Evolutionary conservation across 92 coral and sea anemone species (phyloP).

Genomic region (Galaxea fascicularis): DNA sequence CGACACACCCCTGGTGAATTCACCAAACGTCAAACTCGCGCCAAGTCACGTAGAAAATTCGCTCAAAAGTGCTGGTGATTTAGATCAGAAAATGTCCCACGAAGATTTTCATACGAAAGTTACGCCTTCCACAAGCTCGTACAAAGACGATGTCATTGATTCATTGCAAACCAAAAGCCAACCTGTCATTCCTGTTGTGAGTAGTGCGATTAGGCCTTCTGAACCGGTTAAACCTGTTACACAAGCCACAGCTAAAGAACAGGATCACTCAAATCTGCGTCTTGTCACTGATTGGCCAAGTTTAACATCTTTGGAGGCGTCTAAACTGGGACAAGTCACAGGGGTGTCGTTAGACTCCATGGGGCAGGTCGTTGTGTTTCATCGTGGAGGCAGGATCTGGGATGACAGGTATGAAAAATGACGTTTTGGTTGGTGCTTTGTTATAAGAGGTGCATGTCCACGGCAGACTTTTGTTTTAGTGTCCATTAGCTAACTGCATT

Average conservation of each 20-base stretch:
- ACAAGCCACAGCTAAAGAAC: neutral
- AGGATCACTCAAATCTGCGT: neutral
- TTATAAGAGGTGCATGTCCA: too few species aligned
- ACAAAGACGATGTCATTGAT: neutral
- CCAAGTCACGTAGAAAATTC: neutral
- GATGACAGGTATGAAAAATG: constrained; percentile 56
- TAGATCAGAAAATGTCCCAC: neutral
- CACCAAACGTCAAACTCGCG: neutral
- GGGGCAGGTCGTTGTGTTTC: constrained; percentile 84
- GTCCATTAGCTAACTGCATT: too few species aligned
- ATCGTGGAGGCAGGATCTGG: constrained; percentile 91
- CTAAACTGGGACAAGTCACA: constrained; percentile 87
- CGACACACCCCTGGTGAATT: constrained; percentile 42
- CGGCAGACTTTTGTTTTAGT: too few species aligned
- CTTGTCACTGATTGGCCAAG: constrained; percentile 85
- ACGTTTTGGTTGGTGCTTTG: too few species aligned
- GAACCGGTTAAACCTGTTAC: neutral
- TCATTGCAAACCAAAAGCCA: neutral
- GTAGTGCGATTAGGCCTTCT: neutral
- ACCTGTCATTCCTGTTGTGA: neutral
- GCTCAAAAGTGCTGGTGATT: too few species aligned
- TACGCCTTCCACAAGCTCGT: neutral
- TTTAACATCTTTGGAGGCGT: constrained; percentile 38
- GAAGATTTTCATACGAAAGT: neutral
- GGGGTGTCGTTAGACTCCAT: constrained; percentile 84